A percentile compares a stretch with the other conserved stretches of the same genome.
phyloP scores from a whole-genome alignment of 1,140 invertebrate genomes.

The Chironomus tepperi region DNA sequence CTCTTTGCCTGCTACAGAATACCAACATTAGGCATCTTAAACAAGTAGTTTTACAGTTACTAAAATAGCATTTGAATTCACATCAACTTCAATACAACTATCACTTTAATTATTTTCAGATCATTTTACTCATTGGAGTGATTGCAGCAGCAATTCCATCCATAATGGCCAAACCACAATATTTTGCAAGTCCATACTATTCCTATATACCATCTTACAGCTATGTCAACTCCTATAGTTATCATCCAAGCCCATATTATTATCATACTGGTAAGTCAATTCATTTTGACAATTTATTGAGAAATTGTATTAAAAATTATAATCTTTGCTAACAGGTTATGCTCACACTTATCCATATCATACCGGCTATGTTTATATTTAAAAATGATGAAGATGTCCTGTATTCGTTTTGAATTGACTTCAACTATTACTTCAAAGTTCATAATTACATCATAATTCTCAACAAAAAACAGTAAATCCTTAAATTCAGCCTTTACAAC shows the following conservation, averaged over 20 bases:
- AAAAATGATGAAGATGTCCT: too few species aligned
- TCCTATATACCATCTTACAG: not conserved
- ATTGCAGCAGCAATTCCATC: not conserved
- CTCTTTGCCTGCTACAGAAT: too few species aligned
- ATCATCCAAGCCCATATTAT: not conserved
- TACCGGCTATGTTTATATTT: too few species aligned
- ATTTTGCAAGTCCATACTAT: not conserved
- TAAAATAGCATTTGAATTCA: not conserved
- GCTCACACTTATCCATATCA: slow-evolving; percentile 5
- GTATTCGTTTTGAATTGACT: too few species aligned
- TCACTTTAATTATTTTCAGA: not conserved
- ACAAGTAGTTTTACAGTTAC: too few species aligned
- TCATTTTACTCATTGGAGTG: not conserved
- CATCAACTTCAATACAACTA: not conserved
- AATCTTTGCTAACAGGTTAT: not conserved
- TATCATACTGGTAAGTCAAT: not conserved
- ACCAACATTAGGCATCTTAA: too few species aligned
- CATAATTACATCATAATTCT: too few species aligned
- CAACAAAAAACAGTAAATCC: too few species aligned
- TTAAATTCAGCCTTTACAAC: too few species aligned
- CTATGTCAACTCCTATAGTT: not conserved
- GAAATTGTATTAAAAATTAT: too few species aligned
- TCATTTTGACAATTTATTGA: too few species aligned
- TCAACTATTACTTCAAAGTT: too few species aligned
- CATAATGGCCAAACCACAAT: not conserved